Evolutionary conservation across 2,113 vertebrate species (phyloP).

Genomic region (Martes martes): DNA sequence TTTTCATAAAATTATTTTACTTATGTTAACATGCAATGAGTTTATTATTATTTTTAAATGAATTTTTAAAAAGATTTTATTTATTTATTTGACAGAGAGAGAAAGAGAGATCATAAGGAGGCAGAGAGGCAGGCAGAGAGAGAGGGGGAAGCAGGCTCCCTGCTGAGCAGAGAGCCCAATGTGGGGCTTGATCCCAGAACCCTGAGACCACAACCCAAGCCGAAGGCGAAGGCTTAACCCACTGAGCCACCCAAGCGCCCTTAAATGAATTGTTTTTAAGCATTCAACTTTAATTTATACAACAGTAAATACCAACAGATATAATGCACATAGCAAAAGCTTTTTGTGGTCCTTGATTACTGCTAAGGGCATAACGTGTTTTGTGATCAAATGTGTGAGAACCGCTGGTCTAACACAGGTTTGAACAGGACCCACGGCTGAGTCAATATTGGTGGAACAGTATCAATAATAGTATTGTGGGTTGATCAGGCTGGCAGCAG

Average conservation of each 20-base stretch:
- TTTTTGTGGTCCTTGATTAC: neutral
- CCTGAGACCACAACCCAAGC: too few species aligned
- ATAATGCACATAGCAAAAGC: neutral
- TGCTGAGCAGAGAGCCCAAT: too few species aligned
- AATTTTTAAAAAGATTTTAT: too few species aligned
- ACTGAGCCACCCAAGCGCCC: too few species aligned
- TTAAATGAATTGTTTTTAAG: neutral
- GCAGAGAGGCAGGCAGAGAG: too few species aligned
- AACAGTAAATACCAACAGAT: neutral
- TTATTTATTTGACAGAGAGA: too few species aligned
- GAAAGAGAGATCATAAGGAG: too few species aligned
- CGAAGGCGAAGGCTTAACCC: too few species aligned
- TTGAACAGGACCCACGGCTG: fast-evolving
- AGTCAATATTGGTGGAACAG: neutral
- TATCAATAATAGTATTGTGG: neutral
- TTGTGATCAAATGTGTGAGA: neutral
- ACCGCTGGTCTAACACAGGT: neutral
- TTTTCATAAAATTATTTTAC: neutral
- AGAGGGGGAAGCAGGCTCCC: too few species aligned
- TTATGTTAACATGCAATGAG: neutral
- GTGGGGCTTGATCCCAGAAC: too few species aligned
- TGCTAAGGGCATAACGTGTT: neutral
- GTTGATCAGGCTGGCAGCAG: neutral
- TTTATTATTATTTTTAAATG: neutral
- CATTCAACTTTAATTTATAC: neutral